Percentiles rank a stretch among this genome's conserved stretches.
Evolutionary conservation across 2,888 invertebrate species (phyloP).

Genomic region (Chymomyza amoena): DNA sequence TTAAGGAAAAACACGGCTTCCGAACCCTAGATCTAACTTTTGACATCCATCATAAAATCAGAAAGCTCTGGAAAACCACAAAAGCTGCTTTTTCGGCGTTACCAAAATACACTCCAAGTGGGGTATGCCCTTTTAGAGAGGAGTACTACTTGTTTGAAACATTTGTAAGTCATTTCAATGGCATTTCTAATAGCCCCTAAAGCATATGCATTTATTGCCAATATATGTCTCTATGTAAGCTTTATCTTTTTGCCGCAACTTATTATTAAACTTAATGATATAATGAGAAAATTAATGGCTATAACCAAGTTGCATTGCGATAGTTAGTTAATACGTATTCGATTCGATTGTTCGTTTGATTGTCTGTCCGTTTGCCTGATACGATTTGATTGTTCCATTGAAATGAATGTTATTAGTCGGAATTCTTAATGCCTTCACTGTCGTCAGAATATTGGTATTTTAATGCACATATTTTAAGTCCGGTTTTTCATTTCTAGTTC

Average conservation of each 20-base stretch:
- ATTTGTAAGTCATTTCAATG: constrained; percentile 1
- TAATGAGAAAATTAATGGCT: constrained; percentile 63
- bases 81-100: no score
- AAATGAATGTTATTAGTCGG: constrained; percentile 26
- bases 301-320: constrained; percentile 43
- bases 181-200: not conserved
- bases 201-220: not conserved
- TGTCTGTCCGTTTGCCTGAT: not conserved
- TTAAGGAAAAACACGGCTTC: no score
- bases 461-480: not conserved
- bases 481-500: not conserved
- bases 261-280: constrained; percentile 63
- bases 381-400: constrained; percentile 14
- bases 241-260: constrained; percentile 24
- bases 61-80: no score
- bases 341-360: constrained; percentile 42
- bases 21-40: no score
- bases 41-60: no score
- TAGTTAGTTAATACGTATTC: constrained; percentile 22
- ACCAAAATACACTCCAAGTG: not conserved
- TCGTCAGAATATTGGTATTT: constrained; percentile 5
- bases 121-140: not conserved
- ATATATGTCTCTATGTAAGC: constrained; percentile 7
- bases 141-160: not conserved
- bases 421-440: constrained; percentile 7